These are phyloP conservation scores for Harpagoxenus sublaevis DNA, from an alignment of 2,888 invertebrate species.

Conservation along the genomic window DNA sequence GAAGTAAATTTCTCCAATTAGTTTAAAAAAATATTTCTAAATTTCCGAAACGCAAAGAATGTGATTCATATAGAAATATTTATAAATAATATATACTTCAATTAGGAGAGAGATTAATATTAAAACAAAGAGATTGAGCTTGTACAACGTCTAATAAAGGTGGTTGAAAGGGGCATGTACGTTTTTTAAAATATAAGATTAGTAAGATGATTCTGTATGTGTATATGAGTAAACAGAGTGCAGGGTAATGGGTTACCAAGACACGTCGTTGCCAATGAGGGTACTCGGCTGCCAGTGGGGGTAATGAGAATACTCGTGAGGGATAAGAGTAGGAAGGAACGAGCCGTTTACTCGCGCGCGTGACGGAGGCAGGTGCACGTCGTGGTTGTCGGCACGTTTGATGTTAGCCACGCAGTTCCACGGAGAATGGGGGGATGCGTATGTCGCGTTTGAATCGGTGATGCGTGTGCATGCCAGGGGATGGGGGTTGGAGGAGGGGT, in stretches of 20 bases:
- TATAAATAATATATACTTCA: not conserved
- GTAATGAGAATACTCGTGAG: constrained; percentile 78
- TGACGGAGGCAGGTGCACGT: constrained; percentile 81
- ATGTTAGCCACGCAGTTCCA: constrained; percentile 76
- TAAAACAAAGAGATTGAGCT: not conserved
- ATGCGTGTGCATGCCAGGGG: constrained; percentile 60
- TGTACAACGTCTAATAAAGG: not conserved
- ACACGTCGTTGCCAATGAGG: constrained; percentile 64
- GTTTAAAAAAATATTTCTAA: not conserved
- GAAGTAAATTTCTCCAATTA: not conserved
- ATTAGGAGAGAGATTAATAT: not conserved
- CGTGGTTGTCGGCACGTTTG: constrained; percentile 81
- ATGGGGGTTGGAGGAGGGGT: constrained; percentile 33
- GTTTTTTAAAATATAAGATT: not conserved
- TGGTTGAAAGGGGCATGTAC: not conserved
- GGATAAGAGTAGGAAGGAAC: constrained; percentile 72
- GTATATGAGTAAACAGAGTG: constrained; percentile 14
- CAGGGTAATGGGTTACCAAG: constrained; percentile 32
- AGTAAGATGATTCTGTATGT: not conserved
- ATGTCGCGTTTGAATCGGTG: constrained; percentile 74
- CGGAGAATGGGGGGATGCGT: constrained; percentile 75
- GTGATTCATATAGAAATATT: not conserved
- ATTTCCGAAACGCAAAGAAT: not conserved
- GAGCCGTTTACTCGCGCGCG: constrained; percentile 76
- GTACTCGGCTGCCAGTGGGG: constrained; percentile 67